These are phyloP conservation scores for Motacilla tschutschensis DNA, from an alignment of 2,113 vertebrate species.

Conservation along the genomic window DNA sequence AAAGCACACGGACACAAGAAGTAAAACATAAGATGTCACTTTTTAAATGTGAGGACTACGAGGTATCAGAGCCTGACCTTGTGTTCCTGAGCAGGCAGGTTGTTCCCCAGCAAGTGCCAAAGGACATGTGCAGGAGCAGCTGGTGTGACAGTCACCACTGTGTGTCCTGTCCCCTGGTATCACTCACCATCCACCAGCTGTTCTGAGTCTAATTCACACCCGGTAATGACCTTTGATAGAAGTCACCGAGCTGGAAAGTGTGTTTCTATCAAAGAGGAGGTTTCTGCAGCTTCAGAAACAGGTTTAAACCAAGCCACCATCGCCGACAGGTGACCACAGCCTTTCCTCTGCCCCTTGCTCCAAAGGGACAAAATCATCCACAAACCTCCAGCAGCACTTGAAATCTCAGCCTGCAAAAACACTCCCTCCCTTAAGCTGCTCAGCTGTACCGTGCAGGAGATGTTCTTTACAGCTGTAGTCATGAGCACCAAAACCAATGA, in stretches of 20 bases:
- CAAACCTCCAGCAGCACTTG: not conserved
- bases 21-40: not conserved
- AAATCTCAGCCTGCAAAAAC: not conserved
- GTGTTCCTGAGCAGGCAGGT: not conserved
- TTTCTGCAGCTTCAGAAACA: not conserved
- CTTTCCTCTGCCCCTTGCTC: not conserved
- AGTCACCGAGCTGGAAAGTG: not conserved
- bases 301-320: not conserved
- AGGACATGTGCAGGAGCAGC: constrained; percentile 6
- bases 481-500: not conserved
- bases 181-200: constrained; percentile 35
- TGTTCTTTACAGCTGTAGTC: not conserved
- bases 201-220: not conserved
- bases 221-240: not conserved
- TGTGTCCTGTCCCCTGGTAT: not conserved
- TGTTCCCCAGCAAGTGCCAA: not conserved
- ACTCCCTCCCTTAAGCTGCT: not conserved
- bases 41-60: not conserved
- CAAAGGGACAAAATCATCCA: not conserved
- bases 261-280: not conserved
- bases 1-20: not conserved
- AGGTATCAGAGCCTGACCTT: not conserved
- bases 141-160: not conserved
- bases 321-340: fast-evolving
- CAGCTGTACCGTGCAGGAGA: not conserved